Evolutionary conservation across 2,797 vertebrate genomes (phyloP).

Genomic region (Moxostoma hubbsi): DNA sequence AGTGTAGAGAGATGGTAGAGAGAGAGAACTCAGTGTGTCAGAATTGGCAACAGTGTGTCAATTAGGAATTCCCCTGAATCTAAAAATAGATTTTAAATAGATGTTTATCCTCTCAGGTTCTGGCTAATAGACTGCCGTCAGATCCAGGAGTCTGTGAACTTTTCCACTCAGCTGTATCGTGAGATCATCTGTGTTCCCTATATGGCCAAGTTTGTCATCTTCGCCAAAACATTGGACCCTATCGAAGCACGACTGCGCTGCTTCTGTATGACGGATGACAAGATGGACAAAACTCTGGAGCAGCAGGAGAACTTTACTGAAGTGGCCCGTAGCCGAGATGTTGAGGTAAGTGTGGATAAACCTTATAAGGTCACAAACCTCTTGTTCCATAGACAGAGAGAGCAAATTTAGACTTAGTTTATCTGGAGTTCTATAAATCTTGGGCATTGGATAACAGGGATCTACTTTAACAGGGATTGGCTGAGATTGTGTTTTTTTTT

Average conservation of each 20-base stretch:
- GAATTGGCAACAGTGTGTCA: too few relatives aligned
- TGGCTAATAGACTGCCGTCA: constrained; percentile 98
- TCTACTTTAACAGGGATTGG: too few relatives aligned
- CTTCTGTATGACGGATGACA: constrained; percentile 99
- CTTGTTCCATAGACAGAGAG: not conserved
- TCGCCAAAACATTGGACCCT: constrained; percentile 95
- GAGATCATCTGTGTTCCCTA: constrained; percentile 98
- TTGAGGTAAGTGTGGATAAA: constrained; percentile 81
- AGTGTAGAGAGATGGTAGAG: too few relatives aligned
- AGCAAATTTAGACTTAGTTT: not conserved
- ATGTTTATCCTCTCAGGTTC: constrained; percentile 78
- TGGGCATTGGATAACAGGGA: not conserved
- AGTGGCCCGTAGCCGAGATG: constrained; percentile 94
- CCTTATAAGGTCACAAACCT: not conserved
- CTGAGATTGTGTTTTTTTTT: not conserved
- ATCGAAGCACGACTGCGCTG: constrained; percentile 93
- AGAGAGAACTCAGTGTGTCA: too few relatives aligned
- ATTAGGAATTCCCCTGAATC: too few relatives aligned
- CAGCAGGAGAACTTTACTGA: constrained; percentile 98
- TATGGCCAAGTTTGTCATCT: constrained; percentile 99
- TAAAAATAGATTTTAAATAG: not conserved
- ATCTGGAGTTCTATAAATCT: not conserved
- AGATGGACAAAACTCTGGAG: constrained; percentile 97
- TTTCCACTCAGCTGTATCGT: constrained; percentile 93
- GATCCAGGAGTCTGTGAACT: constrained; percentile 91